Base-by-base conservation (phyloP, 2,888 invertebrate species). In the Platycheirus rosarum region DNA sequence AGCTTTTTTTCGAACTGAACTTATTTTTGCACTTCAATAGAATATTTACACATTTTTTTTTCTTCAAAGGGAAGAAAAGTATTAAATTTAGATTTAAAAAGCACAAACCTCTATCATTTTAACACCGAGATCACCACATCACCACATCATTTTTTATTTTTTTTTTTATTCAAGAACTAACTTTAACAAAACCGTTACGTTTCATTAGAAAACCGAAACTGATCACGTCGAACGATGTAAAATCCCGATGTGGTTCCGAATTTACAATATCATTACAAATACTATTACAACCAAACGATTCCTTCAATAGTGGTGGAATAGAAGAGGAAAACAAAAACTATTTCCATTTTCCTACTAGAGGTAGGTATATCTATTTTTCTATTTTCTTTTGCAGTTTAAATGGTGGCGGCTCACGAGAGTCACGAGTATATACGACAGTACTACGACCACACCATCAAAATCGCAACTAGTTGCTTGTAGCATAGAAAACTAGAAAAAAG, bases 391-490 rank as follows among this genome's bases (percentile, higher is more conserved):
- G 65, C 71, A 53, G 62, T 62, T 66, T 69, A 46, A 46, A 32
- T 51, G 23, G 14, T 48, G 13, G 48, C 65, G 66, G n/a, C 16
- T 42, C 42, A 16, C 65, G 44, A 51, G 65, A 8, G 14, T 32
- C 29, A 32, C 8, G 37, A 26, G 2, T 57, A 68, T 60, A 60
- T 55, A 80, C 70, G 26, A 29, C 29, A 29, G 13, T 23, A 44
- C 60, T 26, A 26, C 77, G 40, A 44, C 60, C 16, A 26, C 77
- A 46, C 71, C 63, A 77, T 57, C 68, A 57, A 57, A 73, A 32
- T 71, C 35, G 49, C 77, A 82, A 82, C 82, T 82, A 77, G 63
- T 77, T 73, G 49, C 73, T 68, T 77, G 66, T 14, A 57, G 57
- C 71, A 77, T 71, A 77, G 77, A 63, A 77, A 82, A 73, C 76